These are phyloP conservation scores for Nymphicus hollandicus DNA, from an alignment of 2,113 vertebrate genomes.

Conservation along the genomic window DNA sequence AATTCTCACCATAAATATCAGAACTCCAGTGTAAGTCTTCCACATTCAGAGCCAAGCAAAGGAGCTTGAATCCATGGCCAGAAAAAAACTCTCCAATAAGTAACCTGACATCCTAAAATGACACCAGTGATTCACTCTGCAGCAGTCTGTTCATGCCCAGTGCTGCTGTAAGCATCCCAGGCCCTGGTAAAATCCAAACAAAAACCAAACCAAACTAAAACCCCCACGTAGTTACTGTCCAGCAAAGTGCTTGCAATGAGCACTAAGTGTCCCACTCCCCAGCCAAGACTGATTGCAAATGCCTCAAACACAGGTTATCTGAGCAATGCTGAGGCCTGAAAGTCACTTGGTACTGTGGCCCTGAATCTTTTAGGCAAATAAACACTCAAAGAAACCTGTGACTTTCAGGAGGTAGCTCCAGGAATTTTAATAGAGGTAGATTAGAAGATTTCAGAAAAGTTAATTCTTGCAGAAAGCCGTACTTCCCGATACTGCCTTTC, in stretches of 20 bases:
- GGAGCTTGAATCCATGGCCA: background rate
- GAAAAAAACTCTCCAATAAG: background rate
- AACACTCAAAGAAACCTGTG: background rate
- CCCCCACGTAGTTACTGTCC: background rate
- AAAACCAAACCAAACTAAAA: background rate
- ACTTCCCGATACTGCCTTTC: background rate
- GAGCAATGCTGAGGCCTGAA: background rate
- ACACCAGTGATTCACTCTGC: background rate
- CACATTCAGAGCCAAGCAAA: background rate
- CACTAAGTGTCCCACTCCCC: background rate
- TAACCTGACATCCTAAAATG: background rate
- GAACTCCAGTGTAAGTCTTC: background rate
- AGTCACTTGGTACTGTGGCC: background rate
- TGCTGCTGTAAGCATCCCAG: background rate
- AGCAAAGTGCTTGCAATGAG: background rate
- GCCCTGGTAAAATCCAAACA: background rate
- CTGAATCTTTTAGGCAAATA: background rate
- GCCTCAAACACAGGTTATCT: background rate
- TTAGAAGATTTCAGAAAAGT: background rate
- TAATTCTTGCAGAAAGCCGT: background rate
- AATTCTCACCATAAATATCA: background rate
- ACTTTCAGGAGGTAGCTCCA: background rate
- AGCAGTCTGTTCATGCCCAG: background rate
- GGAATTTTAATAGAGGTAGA: background rate
- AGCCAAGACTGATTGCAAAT: background rate